Evolutionary conservation across 2,888 invertebrate genomes (phyloP), one percentile per base, ranked within the genome.

Genomic region (Meloe dianella): DNA sequence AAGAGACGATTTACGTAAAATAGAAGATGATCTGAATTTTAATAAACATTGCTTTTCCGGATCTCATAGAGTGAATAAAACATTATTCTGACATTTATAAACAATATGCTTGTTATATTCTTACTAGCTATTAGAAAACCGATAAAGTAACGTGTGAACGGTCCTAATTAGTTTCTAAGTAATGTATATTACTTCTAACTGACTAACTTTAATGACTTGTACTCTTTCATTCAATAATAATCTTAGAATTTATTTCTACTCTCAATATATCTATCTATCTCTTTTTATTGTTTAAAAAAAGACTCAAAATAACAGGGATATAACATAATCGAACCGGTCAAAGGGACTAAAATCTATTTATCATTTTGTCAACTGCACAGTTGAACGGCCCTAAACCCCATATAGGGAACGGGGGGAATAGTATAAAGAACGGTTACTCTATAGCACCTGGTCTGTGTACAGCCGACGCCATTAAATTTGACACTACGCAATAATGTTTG

Each of bases 381-480:
- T 71, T 72, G 74, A 75, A 73, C 74, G 73, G 71, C 72, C 73
- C 74, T 75, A 74, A 74, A 75, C 64, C 72, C 65, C 73, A 77
- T 41, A 41, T 70, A 75, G 72, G 74, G 72, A 74, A n/a, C 76
- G 78, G 78, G 76, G 72, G 62, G 63, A 68, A 66, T 63, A 60
- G 60, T 61, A 68, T 63, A 71, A 20, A 24, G 77, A 76, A 79
- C 81, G 80, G 80, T 81, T 81, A 80, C 78, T 77, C 75, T 78
- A 75, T 77, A 79, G 77, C 81, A 81, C 81, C 81, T 81, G 81
- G 81, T 76, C 76, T 73, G 77, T 41, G 41, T 79, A 80, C 78
- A 79, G 79, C 74, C 74, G 70, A 65, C 62, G 69, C 54, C 78
- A 79, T 79, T 73, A 78, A 79, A 81, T 77, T 75, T 69, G 69